Evolutionary conservation across 2,113 vertebrate genomes (phyloP), one percentile per base, ranked within the genome.

Genomic region (Mellivora capensis): DNA sequence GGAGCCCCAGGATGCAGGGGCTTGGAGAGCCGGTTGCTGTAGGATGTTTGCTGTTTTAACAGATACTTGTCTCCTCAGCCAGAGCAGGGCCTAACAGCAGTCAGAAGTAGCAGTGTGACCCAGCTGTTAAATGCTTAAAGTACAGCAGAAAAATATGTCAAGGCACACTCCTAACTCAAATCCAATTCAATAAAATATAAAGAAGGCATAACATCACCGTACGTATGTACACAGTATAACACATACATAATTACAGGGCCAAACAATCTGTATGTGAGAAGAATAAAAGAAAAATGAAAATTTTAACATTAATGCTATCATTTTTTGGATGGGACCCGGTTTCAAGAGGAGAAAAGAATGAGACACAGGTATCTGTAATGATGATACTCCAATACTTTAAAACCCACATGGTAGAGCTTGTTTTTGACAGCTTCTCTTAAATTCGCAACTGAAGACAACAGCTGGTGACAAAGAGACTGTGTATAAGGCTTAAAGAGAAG

Each of bases 1-100:
- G 69, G 86, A 80, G 44, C 49, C 47, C 69, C n/a, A 54, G 57
- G 91, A 97, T 96, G 91, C 82, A 2, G 13, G 91, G 59, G 85
- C 80, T 90, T 0, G 0, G 59, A 93, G 61, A 96, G 57, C 34
- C 29, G 76, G 39, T 90, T 96, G 95, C 42, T 79, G 4, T 47
- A 90, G 29, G 93, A 94, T 97, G 87, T 64, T 95, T 87, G 82
- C 83, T 87, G 0, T 0, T 87, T 93, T 95, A 83, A 95, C 31
- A 96, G 39, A 94, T 85, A 87, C 93, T 77, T 71, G 81, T 88
- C 77, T 95, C 87, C 79, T 97, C 17, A 81, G 94, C 95, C 96
- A 98, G 4, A 2, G 1, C 0, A 95, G 93, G 0, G 20, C 80
- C 94, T 96, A 25, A 90, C 81, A 85, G 31, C 90, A 94, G 86